phyloP scores from a whole-genome alignment of 2,888 invertebrate genomes.

The Brachyptera putata region DNA sequence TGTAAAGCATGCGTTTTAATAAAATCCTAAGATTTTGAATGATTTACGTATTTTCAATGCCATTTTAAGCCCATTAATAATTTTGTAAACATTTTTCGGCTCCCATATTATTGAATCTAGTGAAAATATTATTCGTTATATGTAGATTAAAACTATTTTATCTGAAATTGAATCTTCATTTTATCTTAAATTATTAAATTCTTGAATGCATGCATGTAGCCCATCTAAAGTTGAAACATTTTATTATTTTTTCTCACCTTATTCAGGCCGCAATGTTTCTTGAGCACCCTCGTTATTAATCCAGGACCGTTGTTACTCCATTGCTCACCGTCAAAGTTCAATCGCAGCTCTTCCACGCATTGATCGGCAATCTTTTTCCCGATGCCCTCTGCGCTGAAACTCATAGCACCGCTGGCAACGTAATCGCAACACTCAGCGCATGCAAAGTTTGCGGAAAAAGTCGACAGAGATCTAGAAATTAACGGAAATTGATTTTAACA shows the following conservation, averaged over 20 bases:
- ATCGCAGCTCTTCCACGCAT: conserved; percentile 45
- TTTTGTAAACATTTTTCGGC: no score
- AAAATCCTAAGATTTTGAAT: no score
- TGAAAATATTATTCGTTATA: no score
- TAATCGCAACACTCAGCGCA: conserved; percentile 54
- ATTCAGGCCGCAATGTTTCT: conserved; percentile 49
- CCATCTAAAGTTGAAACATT: background rate
- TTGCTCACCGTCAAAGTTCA: conserved; percentile 46
- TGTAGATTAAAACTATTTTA: no score
- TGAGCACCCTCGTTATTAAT: conserved; percentile 61
- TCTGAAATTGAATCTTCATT: no score
- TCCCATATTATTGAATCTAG: no score
- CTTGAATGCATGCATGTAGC: no score
- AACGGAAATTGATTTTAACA: background rate
- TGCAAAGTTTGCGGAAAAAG: conserved; percentile 51
- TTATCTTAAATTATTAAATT: no score
- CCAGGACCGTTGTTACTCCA: conserved; percentile 64
- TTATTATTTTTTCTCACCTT: conserved; percentile 8
- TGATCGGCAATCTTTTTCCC: conserved; percentile 56
- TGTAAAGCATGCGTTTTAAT: no score
- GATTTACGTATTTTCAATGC: no score
- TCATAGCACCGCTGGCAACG: conserved; percentile 64
- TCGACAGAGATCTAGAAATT: background rate
- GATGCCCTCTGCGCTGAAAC: conserved; percentile 51
- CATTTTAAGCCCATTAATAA: no score